Evolutionary conservation across 2,797 vertebrate genomes (phyloP).

Genomic region (Acrossocheilus wenchowensis): DNA sequence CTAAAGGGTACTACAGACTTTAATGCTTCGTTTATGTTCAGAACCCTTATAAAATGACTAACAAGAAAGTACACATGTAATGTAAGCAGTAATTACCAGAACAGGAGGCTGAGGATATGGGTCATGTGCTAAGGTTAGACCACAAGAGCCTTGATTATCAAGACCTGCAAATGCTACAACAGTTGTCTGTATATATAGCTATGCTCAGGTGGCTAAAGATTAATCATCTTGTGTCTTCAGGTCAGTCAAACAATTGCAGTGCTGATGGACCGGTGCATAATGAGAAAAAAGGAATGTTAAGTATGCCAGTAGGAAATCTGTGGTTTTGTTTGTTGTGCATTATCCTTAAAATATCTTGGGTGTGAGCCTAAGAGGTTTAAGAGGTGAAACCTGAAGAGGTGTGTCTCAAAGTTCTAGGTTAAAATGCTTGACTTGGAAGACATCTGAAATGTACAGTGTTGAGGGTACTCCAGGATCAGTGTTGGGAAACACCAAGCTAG

Average conservation of each 20-base stretch:
- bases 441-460: not conserved
- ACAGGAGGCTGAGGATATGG: slow-evolving; percentile 10
- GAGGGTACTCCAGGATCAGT: not conserved
- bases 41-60: slow-evolving; percentile 34
- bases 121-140: slow-evolving; percentile 20
- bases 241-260: not conserved
- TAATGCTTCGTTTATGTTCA: not conserved
- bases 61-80: slow-evolving; percentile 33
- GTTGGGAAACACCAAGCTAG: not conserved
- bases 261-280: not conserved
- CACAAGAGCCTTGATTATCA: slow-evolving; percentile 17
- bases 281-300: slow-evolving; percentile 1
- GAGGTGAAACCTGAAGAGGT: slow-evolving; percentile 25
- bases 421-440: not conserved
- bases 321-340: not conserved
- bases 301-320: not conserved
- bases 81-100: slow-evolving; percentile 5
- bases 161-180: slow-evolving; percentile 15
- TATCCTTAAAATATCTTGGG: not conserved
- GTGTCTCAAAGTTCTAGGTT: slow-evolving; percentile 1
- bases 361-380: slow-evolving; percentile 12
- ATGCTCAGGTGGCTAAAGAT: slow-evolving; percentile 9
- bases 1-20: not conserved
- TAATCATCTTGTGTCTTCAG: slow-evolving; percentile 14
- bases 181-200: slow-evolving; percentile 7